A percentile compares a stretch with the other conserved stretches of the same genome.
Evolutionary conservation across 30 jellyfish, hydroid and myxozoan species (phyloP).

Genomic region (Pelagia noctiluca): DNA sequence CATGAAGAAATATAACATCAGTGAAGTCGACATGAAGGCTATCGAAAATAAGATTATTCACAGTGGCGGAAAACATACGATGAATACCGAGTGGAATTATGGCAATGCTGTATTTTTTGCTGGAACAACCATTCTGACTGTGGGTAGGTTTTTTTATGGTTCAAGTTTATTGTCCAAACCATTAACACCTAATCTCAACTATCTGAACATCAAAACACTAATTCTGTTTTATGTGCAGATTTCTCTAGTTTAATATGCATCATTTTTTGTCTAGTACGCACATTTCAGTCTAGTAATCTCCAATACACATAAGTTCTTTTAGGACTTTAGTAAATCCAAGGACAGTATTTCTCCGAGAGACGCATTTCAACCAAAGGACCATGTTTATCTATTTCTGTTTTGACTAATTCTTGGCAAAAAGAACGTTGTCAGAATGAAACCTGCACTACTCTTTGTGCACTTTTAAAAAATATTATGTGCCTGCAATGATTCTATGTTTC

Average conservation of each 20-base stretch:
- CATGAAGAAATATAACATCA: conserved; percentile 27
- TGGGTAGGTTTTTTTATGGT: conserved; percentile 33
- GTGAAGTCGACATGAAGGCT: conserved; percentile 13
- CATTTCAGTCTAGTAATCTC: too few relatives aligned
- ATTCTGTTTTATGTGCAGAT: background rate
- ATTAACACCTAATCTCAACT: background rate
- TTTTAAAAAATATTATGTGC: too few relatives aligned
- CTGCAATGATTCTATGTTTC: too few relatives aligned
- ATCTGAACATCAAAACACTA: background rate
- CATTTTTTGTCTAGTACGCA: background rate
- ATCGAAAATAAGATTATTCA: conserved; percentile 28
- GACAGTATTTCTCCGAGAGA: too few relatives aligned
- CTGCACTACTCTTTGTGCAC: too few relatives aligned
- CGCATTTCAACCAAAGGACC: too few relatives aligned
- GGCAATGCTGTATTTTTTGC: conserved; percentile 51
- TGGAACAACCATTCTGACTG: conserved; percentile 62
- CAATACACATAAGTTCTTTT: too few relatives aligned
- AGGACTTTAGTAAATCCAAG: too few relatives aligned
- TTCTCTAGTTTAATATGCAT: background rate
- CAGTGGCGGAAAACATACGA: conserved; percentile 30
- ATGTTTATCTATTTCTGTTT: too few relatives aligned
- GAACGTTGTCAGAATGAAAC: too few relatives aligned
- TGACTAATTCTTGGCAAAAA: too few relatives aligned
- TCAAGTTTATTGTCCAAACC: background rate
- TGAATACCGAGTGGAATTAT: conserved; percentile 37